Evolutionary conservation across 2,113 vertebrate genomes (phyloP), one percentile per base, ranked within the genome.

Genomic region (Bubalus kerabau): DNA sequence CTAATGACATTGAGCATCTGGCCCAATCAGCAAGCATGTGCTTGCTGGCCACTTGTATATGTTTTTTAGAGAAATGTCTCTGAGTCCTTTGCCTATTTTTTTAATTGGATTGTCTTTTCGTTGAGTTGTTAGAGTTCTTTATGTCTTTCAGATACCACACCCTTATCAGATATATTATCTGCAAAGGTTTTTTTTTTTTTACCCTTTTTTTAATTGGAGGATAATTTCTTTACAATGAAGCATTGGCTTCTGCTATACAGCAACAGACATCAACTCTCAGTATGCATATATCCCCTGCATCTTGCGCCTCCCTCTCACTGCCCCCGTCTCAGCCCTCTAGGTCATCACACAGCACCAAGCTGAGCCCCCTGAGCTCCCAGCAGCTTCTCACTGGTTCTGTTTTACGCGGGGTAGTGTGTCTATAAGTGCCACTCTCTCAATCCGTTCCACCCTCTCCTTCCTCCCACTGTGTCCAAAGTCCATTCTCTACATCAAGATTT

Each of bases 351-450:
- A 40, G 67, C 67, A 40, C 36, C 36, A 23, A 1, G 67, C 21
- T 1, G 67, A 36, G 67, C 67, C 36, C 36, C 36, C 10, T 2
- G 59, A 30, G 26, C 59, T 60, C 59, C 59, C 21, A 24, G 67
- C 67, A 24, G 36, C 67, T 23, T 13, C 36, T 24, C 67, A 74
- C 36, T 13, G 10, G 32, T 10, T n/a, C 7, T 36, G 64, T 36
- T 19, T 67, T 2, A n/a, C 64, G 0, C 1, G 1, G 2, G 17
- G 9, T 10, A 5, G 7, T 36, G 4, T 11, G 2, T 21, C 17
- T 21, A 36, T 6, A 9, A 36, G n/a, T 71, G n/a, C 17, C 64
- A 6, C 17, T 71, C 64, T 67, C 16, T 5, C 30, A 32, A 64
- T 36, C 21, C 8, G 0, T 11, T 19, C 64, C n/a, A 71, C 64